These are phyloP conservation scores for Trichopoda pennipes DNA, from an alignment of 2,888 invertebrate species.

Conservation along the genomic window DNA sequence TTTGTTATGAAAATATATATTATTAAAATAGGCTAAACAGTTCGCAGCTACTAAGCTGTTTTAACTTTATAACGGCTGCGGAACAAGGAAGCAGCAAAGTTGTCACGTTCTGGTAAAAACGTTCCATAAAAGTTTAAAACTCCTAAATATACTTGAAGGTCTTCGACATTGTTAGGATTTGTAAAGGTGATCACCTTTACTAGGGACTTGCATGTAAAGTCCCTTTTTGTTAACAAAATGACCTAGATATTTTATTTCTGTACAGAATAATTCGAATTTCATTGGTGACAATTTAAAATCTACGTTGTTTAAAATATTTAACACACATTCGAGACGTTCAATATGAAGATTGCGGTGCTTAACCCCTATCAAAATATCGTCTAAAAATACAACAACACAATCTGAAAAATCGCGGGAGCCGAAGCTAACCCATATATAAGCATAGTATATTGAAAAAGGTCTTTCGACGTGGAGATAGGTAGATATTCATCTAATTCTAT, in stretches of 20 bases:
- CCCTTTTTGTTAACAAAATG: too few species aligned
- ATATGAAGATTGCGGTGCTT: background rate
- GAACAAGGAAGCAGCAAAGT: slow-evolving; percentile 69
- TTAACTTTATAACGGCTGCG: slow-evolving; percentile 71
- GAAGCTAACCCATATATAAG: slow-evolving; percentile 76
- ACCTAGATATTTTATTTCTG: too few species aligned
- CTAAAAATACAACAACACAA: slow-evolving; percentile 66
- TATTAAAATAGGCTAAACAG: slow-evolving; percentile 71
- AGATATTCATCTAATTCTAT: slow-evolving; percentile 73
- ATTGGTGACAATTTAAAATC: background rate
- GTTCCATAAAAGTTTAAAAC: slow-evolving; percentile 52
- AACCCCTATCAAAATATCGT: too few species aligned
- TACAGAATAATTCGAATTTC: slow-evolving; percentile 73
- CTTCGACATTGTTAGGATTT: slow-evolving; percentile 67
- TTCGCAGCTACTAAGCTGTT: slow-evolving; percentile 23
- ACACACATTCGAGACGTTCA: background rate
- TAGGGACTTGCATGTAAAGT: too few species aligned
- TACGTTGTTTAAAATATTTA: background rate
- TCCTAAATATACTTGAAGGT: slow-evolving; percentile 70
- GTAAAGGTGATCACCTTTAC: too few species aligned
- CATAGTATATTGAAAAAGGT: slow-evolving; percentile 58
- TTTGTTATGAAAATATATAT: slow-evolving; percentile 67
- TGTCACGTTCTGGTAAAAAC: slow-evolving; percentile 36
- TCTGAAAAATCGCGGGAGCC: slow-evolving; percentile 77
- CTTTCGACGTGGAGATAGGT: background rate